Percentiles rank a stretch among this genome's conserved stretches.
Conservation (phyloP, 2,113 vertebrate genomes). For the Ammospiza nelsoni region DNA sequence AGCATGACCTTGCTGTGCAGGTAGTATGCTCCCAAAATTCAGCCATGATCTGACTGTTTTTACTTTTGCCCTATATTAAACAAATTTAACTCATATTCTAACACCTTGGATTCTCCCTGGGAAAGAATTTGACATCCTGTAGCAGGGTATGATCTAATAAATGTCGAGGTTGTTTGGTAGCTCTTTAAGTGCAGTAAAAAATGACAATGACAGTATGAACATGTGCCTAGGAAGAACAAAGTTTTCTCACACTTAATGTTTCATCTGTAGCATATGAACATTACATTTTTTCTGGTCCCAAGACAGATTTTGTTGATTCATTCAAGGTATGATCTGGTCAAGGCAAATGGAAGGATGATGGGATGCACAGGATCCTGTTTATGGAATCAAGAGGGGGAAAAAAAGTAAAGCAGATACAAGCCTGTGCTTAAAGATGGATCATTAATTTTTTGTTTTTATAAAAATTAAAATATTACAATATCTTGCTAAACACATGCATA, state of each 20-base stretch:
- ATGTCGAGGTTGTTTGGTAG: background rate
- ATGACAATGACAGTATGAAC: background rate
- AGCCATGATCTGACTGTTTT: background rate
- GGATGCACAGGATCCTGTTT: background rate
- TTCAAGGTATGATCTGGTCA: background rate
- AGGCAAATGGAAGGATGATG: background rate
- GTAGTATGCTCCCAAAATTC: background rate
- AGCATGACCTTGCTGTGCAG: background rate
- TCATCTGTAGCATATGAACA: background rate
- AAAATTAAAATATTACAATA: background rate
- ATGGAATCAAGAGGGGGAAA: rapidly evolving
- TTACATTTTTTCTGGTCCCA: background rate
- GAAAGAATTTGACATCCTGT: background rate
- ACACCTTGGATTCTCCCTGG: background rate
- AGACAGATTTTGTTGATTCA: background rate
- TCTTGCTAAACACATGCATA: background rate
- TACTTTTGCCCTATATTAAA: background rate
- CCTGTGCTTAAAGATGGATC: background rate
- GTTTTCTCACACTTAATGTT: background rate
- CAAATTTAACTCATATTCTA: background rate
- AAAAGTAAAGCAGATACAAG: background rate
- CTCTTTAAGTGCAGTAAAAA: background rate
- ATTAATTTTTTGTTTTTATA: background rate
- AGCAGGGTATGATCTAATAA: background rate
- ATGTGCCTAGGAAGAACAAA: background rate